Percentiles rank a stretch among this genome's conserved stretches.
These are phyloP conservation scores for Crepidodera aurea DNA, from an alignment of 2,888 invertebrate genomes.

Conservation along the genomic window DNA sequence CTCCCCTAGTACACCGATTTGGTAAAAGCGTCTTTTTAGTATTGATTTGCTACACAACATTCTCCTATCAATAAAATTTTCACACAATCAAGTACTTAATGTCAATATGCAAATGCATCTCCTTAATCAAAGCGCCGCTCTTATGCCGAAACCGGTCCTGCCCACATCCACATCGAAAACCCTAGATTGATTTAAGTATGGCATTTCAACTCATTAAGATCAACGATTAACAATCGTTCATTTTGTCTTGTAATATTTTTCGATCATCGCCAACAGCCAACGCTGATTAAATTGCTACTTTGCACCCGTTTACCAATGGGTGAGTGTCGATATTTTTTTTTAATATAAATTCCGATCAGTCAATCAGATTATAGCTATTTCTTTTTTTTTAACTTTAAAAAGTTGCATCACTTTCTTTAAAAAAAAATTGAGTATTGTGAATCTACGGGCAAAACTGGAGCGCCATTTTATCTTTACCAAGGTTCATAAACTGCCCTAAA, in stretches of 20 bases:
- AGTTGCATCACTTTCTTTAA: too few species aligned
- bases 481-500: too few species aligned
- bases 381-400: too few species aligned
- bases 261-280: conserved; percentile 30
- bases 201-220: conserved; percentile 54
- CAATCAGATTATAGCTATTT: background rate
- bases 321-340: background rate
- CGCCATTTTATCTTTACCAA: too few species aligned
- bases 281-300: conserved; percentile 32
- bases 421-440: too few species aligned
- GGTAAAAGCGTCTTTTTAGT: too few species aligned
- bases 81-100: background rate
- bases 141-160: conserved; percentile 22
- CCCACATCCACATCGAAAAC: conserved; percentile 38
- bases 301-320: conserved; percentile 18
- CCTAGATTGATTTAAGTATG: conserved; percentile 53
- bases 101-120: background rate
- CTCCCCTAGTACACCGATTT: too few species aligned
- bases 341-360: background rate
- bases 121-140: background rate
- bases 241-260: conserved; percentile 44
- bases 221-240: conserved; percentile 50
- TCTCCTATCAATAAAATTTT: background rate
- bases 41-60: background rate
- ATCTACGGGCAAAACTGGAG: too few species aligned